These are phyloP conservation scores for Nesogale talazaci DNA, from an alignment of 2,113 vertebrate genomes.

Conservation along the genomic window DNA sequence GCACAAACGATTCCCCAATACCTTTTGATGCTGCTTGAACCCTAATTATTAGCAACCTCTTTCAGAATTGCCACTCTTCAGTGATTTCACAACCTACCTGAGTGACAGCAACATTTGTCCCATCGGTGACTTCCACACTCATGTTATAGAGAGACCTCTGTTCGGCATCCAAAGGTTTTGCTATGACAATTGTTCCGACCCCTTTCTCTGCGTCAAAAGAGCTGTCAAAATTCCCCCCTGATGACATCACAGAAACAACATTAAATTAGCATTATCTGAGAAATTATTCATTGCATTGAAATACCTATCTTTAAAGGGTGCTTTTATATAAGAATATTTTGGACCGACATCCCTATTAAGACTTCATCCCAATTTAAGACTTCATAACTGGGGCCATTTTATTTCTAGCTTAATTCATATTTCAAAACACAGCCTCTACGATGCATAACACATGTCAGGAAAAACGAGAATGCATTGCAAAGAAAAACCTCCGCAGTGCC, in stretches of 20 bases:
- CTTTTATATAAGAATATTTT: constrained; percentile 45
- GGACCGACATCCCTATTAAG: constrained; percentile 66
- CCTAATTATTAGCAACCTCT: not conserved
- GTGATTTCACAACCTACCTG: constrained; percentile 89
- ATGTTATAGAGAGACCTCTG: constrained; percentile 96
- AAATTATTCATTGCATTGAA: constrained; percentile 25
- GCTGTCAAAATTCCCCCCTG: constrained; percentile 96
- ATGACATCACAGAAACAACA: constrained; percentile 86
- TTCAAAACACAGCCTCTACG: constrained; percentile 82
- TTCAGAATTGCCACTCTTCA: not conserved
- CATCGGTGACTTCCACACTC: constrained; percentile 96
- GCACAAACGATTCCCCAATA: not conserved
- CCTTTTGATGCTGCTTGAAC: not conserved
- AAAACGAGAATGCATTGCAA: constrained; percentile 70
- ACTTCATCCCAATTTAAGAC: constrained; percentile 66
- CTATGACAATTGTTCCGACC: constrained; percentile 96
- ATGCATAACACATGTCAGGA: constrained; percentile 77
- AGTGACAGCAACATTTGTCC: constrained; percentile 91
- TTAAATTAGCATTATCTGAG: constrained; percentile 81
- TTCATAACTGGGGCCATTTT: constrained; percentile 68
- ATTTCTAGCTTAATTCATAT: constrained; percentile 78
- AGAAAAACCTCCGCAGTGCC: constrained; percentile 73
- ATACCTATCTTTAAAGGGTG: constrained; percentile 60
- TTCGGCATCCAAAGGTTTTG: constrained; percentile 96
- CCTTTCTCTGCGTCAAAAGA: constrained; percentile 95